phyloP scores from a whole-genome alignment of 2,113 vertebrate genomes.

The Crotalus helleri region DNA sequence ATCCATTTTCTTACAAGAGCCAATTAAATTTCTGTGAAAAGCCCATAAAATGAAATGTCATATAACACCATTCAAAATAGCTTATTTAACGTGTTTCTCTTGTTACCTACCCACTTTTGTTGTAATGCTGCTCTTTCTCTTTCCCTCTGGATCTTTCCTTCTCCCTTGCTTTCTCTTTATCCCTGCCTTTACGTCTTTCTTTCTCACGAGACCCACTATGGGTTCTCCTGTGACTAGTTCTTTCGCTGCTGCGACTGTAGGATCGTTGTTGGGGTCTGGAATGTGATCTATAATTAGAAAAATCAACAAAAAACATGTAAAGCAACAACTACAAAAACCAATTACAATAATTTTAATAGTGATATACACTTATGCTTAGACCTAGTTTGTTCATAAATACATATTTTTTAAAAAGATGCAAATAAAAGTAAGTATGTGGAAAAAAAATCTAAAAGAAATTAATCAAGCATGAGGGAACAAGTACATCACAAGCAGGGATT shows the following conservation, averaged over 20 bases:
- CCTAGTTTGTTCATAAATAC: neutral
- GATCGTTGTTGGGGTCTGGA: constrained; percentile 80
- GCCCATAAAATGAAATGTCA: neutral
- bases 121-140: constrained; percentile 68
- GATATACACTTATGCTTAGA: neutral
- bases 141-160: constrained; percentile 72
- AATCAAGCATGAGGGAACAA: neutral
- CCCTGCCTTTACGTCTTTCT: constrained; percentile 76
- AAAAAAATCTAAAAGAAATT: rapidly evolving
- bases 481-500: neutral
- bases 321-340: neutral
- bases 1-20: neutral
- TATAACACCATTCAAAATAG: neutral
- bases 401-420: neutral
- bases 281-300: constrained; percentile 72
- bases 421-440: neutral
- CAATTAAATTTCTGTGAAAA: neutral
- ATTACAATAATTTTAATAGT: neutral
- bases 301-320: neutral
- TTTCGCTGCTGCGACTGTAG: constrained; percentile 79
- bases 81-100: rapidly evolving
- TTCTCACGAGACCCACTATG: constrained; percentile 74
- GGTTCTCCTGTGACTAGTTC: constrained; percentile 74
- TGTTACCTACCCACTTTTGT: constrained; percentile 69
- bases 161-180: constrained; percentile 68